Evolutionary conservation across 23 tunicate genomes (phyloP).

Genomic region (Oikopleura albicans): DNA sequence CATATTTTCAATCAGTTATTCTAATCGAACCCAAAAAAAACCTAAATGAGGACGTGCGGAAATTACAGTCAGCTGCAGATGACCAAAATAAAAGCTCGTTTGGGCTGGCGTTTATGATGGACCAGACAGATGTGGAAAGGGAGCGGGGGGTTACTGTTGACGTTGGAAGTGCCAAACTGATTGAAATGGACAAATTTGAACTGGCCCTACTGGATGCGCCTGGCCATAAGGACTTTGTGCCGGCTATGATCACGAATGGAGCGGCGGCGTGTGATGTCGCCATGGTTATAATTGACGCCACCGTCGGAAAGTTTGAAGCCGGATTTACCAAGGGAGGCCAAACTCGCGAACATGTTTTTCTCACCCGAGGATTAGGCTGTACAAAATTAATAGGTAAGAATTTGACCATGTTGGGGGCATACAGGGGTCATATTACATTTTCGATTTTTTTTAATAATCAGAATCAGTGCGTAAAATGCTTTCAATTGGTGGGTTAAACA

Average conservation of each 20-base stretch:
- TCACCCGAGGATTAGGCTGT: slow-evolving; percentile 59
- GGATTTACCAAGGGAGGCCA: slow-evolving; percentile 91
- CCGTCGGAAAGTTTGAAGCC: slow-evolving; percentile 81
- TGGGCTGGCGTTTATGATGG: slow-evolving; percentile 9
- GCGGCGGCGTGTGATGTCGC: slow-evolving; percentile 95
- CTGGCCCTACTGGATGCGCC: not conserved
- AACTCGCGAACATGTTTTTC: slow-evolving; percentile 63
- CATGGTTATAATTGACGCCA: slow-evolving; percentile 59
- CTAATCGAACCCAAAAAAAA: no score
- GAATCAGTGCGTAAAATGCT: no score
- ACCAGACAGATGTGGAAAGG: not conserved
- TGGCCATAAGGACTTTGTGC: slow-evolving; percentile 4
- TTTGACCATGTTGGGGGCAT: no score
- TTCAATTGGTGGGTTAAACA: no score
- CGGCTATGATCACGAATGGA: slow-evolving; percentile 23
- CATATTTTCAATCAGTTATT: no score
- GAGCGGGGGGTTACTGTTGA: not conserved
- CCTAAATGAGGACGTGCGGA: not conserved
- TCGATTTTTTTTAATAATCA: no score
- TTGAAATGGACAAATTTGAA: not conserved
- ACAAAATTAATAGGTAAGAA: not conserved
- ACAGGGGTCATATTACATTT: no score
- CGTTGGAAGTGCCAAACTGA: not conserved
- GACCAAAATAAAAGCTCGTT: not conserved
- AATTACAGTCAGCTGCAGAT: not conserved